Evolutionary conservation across 1,140 invertebrate genomes (phyloP).

Genomic region (Thaumatotibia leucotreta): DNA sequence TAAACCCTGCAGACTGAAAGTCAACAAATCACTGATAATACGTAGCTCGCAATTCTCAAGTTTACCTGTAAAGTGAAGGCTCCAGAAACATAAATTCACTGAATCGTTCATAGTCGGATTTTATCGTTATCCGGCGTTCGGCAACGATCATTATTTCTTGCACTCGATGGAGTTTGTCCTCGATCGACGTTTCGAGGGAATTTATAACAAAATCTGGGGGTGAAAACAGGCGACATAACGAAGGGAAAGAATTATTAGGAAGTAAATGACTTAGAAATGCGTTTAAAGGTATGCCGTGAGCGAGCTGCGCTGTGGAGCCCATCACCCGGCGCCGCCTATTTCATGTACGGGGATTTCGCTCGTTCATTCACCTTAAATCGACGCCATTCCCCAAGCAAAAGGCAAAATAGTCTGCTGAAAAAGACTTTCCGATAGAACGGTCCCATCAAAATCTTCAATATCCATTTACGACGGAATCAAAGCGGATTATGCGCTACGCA

Average conservation of each 20-base stretch:
- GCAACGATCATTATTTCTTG: constrained; percentile 11
- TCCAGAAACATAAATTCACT: neutral
- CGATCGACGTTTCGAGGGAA: neutral
- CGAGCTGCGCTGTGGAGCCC: constrained; percentile 59
- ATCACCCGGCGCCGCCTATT: constrained; percentile 69
- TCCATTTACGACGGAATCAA: constrained; percentile 61
- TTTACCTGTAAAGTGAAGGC: neutral
- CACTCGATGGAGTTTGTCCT: neutral
- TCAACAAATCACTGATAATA: neutral
- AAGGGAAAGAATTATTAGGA: constrained; percentile 24
- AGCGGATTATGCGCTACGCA: constrained; percentile 55
- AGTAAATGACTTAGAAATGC: constrained; percentile 34
- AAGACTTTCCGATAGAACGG: constrained; percentile 62
- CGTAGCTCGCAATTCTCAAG: neutral
- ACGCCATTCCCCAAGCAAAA: constrained; percentile 48
- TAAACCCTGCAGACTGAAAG: neutral
- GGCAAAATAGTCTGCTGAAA: constrained; percentile 66
- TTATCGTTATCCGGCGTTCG: constrained; percentile 5
- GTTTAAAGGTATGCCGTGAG: constrained; percentile 54
- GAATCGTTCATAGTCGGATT: constrained; percentile 11
- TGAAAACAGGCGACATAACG: constrained; percentile 5
- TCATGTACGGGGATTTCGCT: constrained; percentile 65
- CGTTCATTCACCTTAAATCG: constrained; percentile 72
- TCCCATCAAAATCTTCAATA: constrained; percentile 63
- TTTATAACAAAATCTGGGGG: constrained; percentile 2